A percentile compares a stretch with the other conserved stretches of the same genome.
These are phyloP conservation scores for Megathymus violae DNA, from an alignment of 1,140 invertebrate genomes.

Conservation along the genomic window DNA sequence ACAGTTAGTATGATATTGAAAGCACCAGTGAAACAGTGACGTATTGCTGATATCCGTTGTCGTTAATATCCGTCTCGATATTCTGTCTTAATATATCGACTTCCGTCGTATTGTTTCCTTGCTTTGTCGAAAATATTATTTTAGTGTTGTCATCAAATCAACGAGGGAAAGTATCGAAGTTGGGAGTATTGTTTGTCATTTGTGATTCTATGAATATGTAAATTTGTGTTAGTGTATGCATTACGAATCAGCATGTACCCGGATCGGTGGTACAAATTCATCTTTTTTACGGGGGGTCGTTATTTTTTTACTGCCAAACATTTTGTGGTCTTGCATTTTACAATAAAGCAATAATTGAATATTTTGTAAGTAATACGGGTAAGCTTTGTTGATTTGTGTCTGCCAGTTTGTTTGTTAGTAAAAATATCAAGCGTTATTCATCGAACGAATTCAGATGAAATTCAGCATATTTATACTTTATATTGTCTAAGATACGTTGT, in stretches of 20 bases:
- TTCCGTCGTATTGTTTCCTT: slow-evolving; percentile 13
- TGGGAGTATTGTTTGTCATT: neutral
- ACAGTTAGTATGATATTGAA: slow-evolving; percentile 37
- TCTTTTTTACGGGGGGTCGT: neutral
- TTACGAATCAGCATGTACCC: neutral
- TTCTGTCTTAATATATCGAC: neutral
- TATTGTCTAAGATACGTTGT: too few relatives aligned
- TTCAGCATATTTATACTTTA: too few relatives aligned
- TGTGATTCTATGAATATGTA: slow-evolving; percentile 7
- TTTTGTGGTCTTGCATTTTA: too few relatives aligned
- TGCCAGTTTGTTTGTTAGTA: too few relatives aligned
- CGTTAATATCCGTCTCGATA: slow-evolving; percentile 31
- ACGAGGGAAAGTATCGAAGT: slow-evolving; percentile 1
- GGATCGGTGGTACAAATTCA: neutral
- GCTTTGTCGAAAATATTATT: slow-evolving; percentile 6
- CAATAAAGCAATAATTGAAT: too few relatives aligned
- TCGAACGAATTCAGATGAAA: too few relatives aligned
- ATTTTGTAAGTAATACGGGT: too few relatives aligned
- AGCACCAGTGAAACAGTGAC: slow-evolving; percentile 34
- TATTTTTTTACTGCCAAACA: neutral
- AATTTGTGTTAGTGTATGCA: slow-evolving; percentile 5
- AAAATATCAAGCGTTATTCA: too few relatives aligned
- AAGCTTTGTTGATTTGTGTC: too few relatives aligned
- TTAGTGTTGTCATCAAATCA: slow-evolving; percentile 8
- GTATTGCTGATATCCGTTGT: slow-evolving; percentile 37